Conservation (phyloP, 2,113 vertebrate species). For the Taxidea taxus region DNA sequence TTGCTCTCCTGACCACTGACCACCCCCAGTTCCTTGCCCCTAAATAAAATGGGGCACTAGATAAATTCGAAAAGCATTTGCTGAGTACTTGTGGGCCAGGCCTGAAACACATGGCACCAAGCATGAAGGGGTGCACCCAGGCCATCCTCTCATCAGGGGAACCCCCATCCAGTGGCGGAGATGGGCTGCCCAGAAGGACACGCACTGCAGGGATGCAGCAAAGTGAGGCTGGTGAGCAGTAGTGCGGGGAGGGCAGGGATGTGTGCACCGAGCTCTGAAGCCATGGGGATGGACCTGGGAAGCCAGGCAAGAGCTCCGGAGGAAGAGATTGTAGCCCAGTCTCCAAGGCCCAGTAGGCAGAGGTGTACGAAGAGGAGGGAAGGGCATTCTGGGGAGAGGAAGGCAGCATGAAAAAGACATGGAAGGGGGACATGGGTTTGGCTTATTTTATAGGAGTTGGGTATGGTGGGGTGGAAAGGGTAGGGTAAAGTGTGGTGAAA, state of each 20-base stretch:
- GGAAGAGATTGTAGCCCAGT: neutral
- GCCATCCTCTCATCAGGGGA: neutral
- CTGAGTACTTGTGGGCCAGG: neutral
- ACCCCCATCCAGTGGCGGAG: neutral
- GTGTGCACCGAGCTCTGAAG: neutral
- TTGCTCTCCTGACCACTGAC: neutral
- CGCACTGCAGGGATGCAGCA: neutral
- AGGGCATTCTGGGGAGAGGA: neutral
- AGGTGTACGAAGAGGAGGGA: neutral
- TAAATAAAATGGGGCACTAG: neutral
- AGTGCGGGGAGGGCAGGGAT: neutral
- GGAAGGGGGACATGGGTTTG: no score
- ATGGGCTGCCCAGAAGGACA: neutral
- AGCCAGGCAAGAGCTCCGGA: neutral
- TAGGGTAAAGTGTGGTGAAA: fast-evolving
- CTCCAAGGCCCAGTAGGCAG: neutral
- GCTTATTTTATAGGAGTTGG: neutral
- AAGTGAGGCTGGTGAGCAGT: neutral
- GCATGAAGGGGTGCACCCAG: neutral
- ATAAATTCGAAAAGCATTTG: neutral
- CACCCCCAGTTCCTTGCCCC: no score
- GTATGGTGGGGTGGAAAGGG: neutral
- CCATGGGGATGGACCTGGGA: neutral
- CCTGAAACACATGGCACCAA: neutral
- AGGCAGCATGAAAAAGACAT: neutral